Conservation (phyloP, 2,888 invertebrate species). For the Drosophila emarginata region DNA sequence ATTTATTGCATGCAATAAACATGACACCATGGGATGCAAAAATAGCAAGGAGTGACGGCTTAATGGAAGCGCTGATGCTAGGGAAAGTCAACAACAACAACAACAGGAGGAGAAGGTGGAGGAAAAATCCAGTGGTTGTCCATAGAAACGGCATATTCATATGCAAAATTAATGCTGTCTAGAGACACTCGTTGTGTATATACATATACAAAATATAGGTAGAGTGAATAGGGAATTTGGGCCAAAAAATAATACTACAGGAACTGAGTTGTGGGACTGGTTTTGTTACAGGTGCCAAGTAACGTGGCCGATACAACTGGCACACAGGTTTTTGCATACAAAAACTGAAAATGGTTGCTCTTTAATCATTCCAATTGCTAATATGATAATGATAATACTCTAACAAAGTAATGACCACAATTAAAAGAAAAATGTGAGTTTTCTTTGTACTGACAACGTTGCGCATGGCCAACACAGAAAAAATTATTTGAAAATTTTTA, state of each 20-base stretch:
- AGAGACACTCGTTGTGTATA: conserved; percentile 1
- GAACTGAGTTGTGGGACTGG: background rate
- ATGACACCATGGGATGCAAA: conserved; percentile 28
- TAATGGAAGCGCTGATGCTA: background rate
- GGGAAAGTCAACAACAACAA: background rate
- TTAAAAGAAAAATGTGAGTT: too few relatives aligned
- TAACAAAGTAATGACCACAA: background rate
- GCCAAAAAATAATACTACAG: too few relatives aligned
- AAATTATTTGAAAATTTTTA: too few relatives aligned
- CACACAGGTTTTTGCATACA: background rate
- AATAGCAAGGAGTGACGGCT: conserved; percentile 9
- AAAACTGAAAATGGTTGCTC: background rate
- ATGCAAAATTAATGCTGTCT: conserved; percentile 62
- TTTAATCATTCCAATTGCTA: background rate
- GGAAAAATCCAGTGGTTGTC: conserved; percentile 36
- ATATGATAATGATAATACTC: background rate
- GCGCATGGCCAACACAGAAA: too few relatives aligned
- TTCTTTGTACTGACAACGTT: too few relatives aligned
- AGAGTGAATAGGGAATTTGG: background rate
- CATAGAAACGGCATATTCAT: conserved; percentile 50
- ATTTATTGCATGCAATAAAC: conserved; percentile 46
- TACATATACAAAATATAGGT: background rate
- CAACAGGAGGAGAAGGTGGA: background rate
- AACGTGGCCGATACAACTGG: conserved; percentile 10
- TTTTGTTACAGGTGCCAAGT: conserved; percentile 25